Conservation (phyloP, 1,140 invertebrate genomes). For the Druon quercuslanigerum region DNA sequence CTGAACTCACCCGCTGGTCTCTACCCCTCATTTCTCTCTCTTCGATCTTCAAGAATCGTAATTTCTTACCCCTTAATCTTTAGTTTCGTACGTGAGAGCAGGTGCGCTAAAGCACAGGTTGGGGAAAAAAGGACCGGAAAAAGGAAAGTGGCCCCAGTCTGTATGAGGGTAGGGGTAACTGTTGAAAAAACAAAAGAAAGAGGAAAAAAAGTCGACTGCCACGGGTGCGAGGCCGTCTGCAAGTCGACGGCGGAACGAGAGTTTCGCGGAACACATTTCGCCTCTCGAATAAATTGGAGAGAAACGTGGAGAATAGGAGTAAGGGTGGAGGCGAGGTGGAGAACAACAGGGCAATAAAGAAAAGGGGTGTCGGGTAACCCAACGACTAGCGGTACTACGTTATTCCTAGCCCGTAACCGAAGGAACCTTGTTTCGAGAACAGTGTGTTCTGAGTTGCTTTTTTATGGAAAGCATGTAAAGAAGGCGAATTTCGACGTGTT, state of each 20-base stretch:
- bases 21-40: background rate
- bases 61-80: background rate
- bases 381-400: slow-evolving; percentile 59
- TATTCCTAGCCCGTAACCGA: slow-evolving; percentile 63
- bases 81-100: slow-evolving; percentile 36
- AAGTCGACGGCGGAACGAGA: slow-evolving; percentile 38
- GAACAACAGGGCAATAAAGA: slow-evolving; percentile 60
- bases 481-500: background rate
- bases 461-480: slow-evolving; percentile 11
- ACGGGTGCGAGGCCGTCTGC: slow-evolving; percentile 17
- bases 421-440: slow-evolving; percentile 44
- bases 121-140: slow-evolving; percentile 5
- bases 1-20: slow-evolving; percentile 2
- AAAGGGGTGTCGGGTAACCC: slow-evolving; percentile 54
- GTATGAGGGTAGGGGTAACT: slow-evolving; percentile 7
- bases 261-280: slow-evolving; percentile 31
- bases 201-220: background rate
- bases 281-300: slow-evolving; percentile 40
- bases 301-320: slow-evolving; percentile 38
- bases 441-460: slow-evolving; percentile 13
- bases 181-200: background rate
- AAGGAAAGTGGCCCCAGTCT: slow-evolving; percentile 32
- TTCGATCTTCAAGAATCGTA: slow-evolving; percentile 35
- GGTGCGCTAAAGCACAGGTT: slow-evolving; percentile 51
- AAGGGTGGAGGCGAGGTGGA: slow-evolving; percentile 35